Evolutionary conservation across 2,113 vertebrate species (phyloP).

Genomic region (Oriolus oriolus): DNA sequence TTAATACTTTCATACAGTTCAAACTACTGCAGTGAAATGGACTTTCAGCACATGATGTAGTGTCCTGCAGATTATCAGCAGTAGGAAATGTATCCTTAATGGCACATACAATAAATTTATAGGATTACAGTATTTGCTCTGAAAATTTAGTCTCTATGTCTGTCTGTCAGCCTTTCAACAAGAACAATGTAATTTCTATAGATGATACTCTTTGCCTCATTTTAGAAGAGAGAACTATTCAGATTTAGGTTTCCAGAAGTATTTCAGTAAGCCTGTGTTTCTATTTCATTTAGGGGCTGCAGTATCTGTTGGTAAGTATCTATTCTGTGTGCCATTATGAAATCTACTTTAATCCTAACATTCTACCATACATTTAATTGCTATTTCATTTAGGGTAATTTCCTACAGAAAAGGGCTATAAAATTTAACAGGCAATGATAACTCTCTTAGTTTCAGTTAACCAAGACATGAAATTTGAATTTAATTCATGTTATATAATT

Average conservation of each 20-base stretch:
- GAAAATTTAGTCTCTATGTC: not conserved
- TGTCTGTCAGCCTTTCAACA: not conserved
- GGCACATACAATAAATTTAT: not conserved
- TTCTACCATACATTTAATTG: constrained; percentile 3
- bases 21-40: constrained; percentile 8
- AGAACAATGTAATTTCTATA: not conserved
- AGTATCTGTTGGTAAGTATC: not conserved
- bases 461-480: constrained; percentile 1
- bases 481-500: constrained; percentile 6
- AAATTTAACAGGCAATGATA: constrained; percentile 49
- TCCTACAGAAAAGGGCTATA: not conserved
- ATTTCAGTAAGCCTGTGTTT: not conserved
- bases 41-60: not conserved
- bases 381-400: constrained; percentile 26
- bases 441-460: constrained; percentile 33
- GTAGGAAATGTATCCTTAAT: constrained; percentile 11
- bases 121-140: not conserved
- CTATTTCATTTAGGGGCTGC: not conserved
- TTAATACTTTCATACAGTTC: constrained; percentile 28
- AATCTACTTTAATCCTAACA: not conserved
- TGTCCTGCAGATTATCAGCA: not conserved
- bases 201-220: not conserved
- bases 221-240: not conserved
- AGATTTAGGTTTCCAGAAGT: not conserved
- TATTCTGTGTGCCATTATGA: not conserved